Conservation (phyloP, 2,113 vertebrate species). For the Leucosticte australis region DNA sequence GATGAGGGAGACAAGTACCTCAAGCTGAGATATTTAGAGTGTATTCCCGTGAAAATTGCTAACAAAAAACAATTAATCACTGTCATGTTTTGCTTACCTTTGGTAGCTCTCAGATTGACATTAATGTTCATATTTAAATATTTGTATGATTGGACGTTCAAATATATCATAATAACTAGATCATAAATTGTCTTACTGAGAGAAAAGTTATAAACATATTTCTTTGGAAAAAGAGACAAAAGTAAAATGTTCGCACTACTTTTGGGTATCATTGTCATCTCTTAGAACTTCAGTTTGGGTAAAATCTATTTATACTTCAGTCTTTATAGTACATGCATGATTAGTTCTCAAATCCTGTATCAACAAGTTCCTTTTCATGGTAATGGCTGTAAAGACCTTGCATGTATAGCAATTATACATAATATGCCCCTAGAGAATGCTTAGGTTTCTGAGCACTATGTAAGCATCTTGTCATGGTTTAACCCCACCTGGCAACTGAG, state of each 20-base stretch:
- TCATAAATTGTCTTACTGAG: background rate
- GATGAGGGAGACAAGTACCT: background rate
- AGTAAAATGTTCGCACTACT: background rate
- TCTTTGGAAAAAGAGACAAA: background rate
- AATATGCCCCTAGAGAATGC: background rate
- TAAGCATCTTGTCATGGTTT: background rate
- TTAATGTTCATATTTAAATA: background rate
- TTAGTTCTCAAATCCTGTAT: slow-evolving; percentile 22
- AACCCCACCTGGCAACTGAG: background rate
- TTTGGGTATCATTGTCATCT: background rate
- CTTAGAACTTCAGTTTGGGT: background rate
- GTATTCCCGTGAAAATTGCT: background rate
- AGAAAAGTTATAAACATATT: background rate
- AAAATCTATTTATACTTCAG: background rate
- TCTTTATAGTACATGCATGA: background rate
- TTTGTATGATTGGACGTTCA: background rate
- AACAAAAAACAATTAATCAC: background rate
- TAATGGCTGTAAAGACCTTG: background rate
- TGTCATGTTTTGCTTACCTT: background rate
- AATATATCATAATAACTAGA: background rate
- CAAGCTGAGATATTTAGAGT: background rate
- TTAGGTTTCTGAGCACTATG: background rate
- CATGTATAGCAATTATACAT: slow-evolving; percentile 23
- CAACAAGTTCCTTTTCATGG: slow-evolving; percentile 7
- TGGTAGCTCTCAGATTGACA: background rate